Conservation (phyloP, 2,888 invertebrate genomes). For the Pelosia muscerda region DNA sequence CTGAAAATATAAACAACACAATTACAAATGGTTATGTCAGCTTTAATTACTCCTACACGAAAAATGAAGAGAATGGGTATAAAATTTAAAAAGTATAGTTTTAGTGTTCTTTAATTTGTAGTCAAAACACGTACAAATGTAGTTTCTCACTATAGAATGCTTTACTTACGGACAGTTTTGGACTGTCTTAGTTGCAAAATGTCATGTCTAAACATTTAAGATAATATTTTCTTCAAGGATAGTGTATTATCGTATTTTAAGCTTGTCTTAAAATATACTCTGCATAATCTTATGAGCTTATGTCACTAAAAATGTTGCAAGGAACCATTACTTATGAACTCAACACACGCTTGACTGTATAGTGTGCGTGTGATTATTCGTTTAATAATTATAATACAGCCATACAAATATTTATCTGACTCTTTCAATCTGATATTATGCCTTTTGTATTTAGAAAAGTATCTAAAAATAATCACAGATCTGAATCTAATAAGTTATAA, state of each 20-base stretch:
- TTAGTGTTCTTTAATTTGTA: conserved; percentile 10
- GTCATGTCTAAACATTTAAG: background rate
- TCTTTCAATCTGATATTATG: conserved; percentile 8
- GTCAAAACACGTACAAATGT: conserved; percentile 4
- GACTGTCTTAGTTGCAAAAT: background rate
- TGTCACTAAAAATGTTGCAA: background rate
- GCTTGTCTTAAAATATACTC: background rate
- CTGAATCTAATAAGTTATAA: conserved; percentile 5
- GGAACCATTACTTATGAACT: background rate
- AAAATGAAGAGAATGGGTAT: conserved; percentile 10
- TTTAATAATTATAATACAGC: conserved; percentile 7
- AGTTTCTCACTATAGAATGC: background rate
- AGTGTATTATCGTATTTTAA: background rate
- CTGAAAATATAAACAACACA: conserved; percentile 12
- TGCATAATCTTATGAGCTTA: background rate
- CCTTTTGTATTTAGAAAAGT: conserved; percentile 5
- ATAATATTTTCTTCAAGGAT: background rate
- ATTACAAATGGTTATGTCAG: conserved; percentile 12
- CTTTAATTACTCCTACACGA: conserved; percentile 12
- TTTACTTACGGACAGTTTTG: background rate
- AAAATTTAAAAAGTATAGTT: conserved; percentile 8
- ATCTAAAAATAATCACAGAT: background rate
- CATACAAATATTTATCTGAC: conserved; percentile 7
- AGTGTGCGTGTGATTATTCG: conserved; percentile 8
- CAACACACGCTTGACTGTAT: background rate